These are phyloP conservation scores for Austrolebias charrua DNA, from an alignment of 2,797 vertebrate species.

Conservation along the genomic window DNA sequence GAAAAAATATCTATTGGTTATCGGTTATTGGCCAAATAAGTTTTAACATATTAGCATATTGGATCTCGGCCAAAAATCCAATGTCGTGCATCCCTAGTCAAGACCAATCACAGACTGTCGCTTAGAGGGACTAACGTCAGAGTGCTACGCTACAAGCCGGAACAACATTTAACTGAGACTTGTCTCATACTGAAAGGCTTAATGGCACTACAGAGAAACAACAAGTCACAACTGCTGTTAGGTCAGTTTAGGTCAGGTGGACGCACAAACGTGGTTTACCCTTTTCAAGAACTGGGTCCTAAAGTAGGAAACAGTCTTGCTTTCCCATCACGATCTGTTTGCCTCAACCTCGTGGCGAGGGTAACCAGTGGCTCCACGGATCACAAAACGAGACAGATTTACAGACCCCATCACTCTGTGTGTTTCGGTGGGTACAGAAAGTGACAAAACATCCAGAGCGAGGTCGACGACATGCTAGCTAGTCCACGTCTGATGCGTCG, in stretches of 20 bases:
- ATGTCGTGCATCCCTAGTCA: not conserved
- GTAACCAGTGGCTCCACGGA: constrained; percentile 15
- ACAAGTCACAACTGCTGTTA: constrained; percentile 13
- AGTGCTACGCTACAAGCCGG: constrained; percentile 49
- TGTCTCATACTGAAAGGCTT: constrained; percentile 50
- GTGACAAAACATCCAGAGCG: constrained; percentile 14
- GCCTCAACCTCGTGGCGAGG: constrained; percentile 11
- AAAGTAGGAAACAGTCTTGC: constrained; percentile 2
- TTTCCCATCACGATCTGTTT: not conserved
- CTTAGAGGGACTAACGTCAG: constrained; percentile 12
- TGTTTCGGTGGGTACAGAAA: constrained; percentile 17
- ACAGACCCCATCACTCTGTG: constrained; percentile 20
- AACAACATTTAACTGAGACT: constrained; percentile 36
- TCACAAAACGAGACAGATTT: constrained; percentile 15
- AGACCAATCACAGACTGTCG: constrained; percentile 17
- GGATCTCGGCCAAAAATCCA: too few species aligned
- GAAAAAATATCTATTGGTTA: too few species aligned
- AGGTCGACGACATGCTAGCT: constrained; percentile 23
- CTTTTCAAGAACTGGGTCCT: constrained; percentile 8
- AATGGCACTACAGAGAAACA: constrained; percentile 42
- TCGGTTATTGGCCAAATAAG: too few species aligned
- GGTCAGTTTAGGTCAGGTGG: constrained; percentile 10
- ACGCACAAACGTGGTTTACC: constrained; percentile 13
- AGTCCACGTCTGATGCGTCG: constrained; percentile 97
- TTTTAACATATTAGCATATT: too few species aligned